Percentiles rank a stretch among this genome's conserved stretches.
phyloP scores from a whole-genome alignment of 1,140 invertebrate species.

The Melitaea cinxia region DNA sequence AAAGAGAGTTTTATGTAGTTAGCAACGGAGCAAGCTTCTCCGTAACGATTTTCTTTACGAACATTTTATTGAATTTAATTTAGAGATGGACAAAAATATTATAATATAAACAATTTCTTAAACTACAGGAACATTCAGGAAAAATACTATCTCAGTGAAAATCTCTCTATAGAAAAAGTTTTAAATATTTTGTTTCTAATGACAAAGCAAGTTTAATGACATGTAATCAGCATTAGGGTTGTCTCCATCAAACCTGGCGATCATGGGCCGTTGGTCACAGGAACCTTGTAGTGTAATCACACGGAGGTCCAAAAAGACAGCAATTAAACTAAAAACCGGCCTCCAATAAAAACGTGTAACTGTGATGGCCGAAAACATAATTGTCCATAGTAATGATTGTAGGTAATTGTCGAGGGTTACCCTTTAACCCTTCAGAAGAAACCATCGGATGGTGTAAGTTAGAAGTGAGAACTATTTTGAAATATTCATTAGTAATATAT shows the following conservation, averaged over 20 bases:
- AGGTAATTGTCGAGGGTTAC: conserved; percentile 69
- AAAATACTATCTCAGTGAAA: no score
- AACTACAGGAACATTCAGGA: no score
- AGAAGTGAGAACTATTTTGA: conserved; percentile 23
- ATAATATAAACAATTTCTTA: no score
- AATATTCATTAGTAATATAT: no score
- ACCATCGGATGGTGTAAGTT: conserved; percentile 39
- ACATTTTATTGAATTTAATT: no score
- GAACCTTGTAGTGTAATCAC: conserved; percentile 39
- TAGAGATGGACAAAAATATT: no score
- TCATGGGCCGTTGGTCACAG: conserved; percentile 35
- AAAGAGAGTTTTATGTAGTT: neutral
- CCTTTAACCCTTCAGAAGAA: conserved; percentile 72
- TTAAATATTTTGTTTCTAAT: neutral
- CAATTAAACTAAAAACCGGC: conserved; percentile 73
- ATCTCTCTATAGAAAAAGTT: no score
- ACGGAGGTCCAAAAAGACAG: conserved; percentile 46
- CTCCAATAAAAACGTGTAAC: conserved; percentile 71
- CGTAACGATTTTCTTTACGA: no score
- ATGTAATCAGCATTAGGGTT: conserved; percentile 16
- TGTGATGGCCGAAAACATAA: conserved; percentile 70
- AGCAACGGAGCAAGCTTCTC: neutral
- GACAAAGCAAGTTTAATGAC: conserved; percentile 18
- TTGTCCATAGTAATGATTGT: conserved; percentile 76
- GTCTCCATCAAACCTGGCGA: conserved; percentile 18